Conservation (phyloP, 2,113 vertebrate species). For the Neofelis nebulosa region DNA sequence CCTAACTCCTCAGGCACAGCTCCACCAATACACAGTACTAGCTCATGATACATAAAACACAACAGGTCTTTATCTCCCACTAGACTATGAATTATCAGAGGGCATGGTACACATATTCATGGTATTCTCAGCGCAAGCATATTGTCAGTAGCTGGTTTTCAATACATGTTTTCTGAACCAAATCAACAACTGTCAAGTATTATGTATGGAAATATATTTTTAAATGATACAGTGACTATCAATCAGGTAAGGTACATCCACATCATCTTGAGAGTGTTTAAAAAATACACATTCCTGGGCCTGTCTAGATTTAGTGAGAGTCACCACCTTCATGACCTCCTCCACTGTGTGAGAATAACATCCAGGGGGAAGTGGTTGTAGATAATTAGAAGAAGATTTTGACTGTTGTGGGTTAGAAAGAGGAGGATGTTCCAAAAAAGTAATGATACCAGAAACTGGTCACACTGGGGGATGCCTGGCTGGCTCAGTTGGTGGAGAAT, state of each 20-base stretch:
- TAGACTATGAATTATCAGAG: background rate
- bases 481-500: background rate
- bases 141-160: background rate
- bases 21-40: background rate
- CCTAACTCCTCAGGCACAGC: background rate
- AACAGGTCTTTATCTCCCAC: background rate
- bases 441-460: background rate
- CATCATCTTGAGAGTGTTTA: background rate
- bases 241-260: background rate
- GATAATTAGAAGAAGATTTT: background rate
- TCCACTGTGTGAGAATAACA: background rate
- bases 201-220: background rate
- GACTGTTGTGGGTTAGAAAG: background rate
- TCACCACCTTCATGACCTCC: background rate
- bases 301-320: background rate
- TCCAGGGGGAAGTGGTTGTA: background rate
- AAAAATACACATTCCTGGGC: background rate
- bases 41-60: background rate
- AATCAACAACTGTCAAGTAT: background rate
- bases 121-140: background rate
- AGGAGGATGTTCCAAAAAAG: background rate
- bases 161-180: background rate
- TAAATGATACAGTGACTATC: background rate
- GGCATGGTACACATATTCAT: background rate
- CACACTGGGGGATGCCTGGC: background rate